phyloP scores from a whole-genome alignment of 2,113 vertebrate species.

The Neoarius graeffei region DNA sequence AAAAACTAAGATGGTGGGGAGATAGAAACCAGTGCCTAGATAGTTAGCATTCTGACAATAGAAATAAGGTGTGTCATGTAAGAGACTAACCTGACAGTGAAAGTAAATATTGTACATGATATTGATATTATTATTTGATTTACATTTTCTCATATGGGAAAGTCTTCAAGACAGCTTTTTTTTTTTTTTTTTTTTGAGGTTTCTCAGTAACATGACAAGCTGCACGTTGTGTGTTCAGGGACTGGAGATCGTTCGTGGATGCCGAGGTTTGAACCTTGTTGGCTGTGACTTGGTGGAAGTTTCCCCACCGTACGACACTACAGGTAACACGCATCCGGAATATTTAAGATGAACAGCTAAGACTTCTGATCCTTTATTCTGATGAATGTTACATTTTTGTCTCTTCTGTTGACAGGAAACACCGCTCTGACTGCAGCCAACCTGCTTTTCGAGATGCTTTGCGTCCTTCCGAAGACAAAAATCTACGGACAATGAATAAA shows the following conservation, averaged over 20 bases:
- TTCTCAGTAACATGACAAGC: too few relatives aligned
- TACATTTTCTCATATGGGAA: neutral
- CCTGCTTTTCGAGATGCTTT: constrained; percentile 96
- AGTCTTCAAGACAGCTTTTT: neutral
- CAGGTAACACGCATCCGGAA: constrained; percentile 72
- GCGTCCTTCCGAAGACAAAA: constrained; percentile 81
- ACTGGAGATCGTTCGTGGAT: constrained; percentile 91
- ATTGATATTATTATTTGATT: neutral
- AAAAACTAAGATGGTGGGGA: too few relatives aligned
- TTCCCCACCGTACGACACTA: constrained; percentile 83
- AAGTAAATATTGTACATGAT: too few relatives aligned
- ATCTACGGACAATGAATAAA: constrained; percentile 61
- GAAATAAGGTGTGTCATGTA: too few relatives aligned
- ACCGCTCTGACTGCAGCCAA: constrained; percentile 90
- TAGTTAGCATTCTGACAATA: too few relatives aligned
- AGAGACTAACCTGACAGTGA: too few relatives aligned
- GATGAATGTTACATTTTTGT: neutral
- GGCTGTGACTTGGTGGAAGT: constrained; percentile 95
- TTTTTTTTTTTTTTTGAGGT: neutral
- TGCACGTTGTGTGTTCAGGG: constrained; percentile 69
- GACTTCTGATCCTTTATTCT: neutral
- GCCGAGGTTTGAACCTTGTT: constrained; percentile 84
- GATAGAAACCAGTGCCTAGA: too few relatives aligned
- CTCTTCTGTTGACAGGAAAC: constrained; percentile 75
- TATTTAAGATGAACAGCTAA: neutral